Evolutionary conservation across 2,797 vertebrate genomes (phyloP), one percentile per base, ranked within the genome.

Genomic region (Peromyscus aztecus): DNA sequence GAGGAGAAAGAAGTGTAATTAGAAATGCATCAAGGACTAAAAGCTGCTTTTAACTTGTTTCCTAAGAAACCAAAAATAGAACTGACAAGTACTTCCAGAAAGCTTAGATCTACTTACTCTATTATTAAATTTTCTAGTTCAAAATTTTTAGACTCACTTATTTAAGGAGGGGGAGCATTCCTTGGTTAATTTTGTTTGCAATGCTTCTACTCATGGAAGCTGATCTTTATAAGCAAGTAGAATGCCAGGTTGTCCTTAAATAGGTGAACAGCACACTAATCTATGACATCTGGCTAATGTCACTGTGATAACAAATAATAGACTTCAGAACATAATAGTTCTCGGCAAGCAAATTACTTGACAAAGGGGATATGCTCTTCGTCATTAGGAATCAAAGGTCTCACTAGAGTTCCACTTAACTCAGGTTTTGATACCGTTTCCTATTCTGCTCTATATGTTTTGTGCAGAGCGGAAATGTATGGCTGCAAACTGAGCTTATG

Each of bases 21-120:
- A 98, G 85, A 94, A 94, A 93, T 90, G 37, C 96, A 96, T 87
- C 90, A 91, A 94, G 76, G 27, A 91, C 90, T 94, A 96, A 96
- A 96, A 95, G 63, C 76, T 88, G 93, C 94, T 97, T 97, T 96
- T 92, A 94, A 96, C 94, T 96, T 14, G 34, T 92, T 97, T 97
- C 93, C 94, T 96, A 95, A 97, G 94, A 96, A 96, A 97, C 90
- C 78, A 95, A 82, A 94, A 97, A 95, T 23, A 97, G 97, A 96
- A 93, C 65, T 91, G 93, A 97, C 80, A 98, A 97, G 82, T 76
- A 89, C 71, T 96, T 96, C 52, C 81, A 97, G 86, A 96, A 65
- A 96, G 82, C 92, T 95, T 84, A 92, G 73, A 90, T 94, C 77
- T 80, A 86, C 81, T 95, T 85, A 93, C 89, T 78, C 80, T 83